Conservation (phyloP, 1,140 invertebrate species). For the Adelges cooleyi region DNA sequence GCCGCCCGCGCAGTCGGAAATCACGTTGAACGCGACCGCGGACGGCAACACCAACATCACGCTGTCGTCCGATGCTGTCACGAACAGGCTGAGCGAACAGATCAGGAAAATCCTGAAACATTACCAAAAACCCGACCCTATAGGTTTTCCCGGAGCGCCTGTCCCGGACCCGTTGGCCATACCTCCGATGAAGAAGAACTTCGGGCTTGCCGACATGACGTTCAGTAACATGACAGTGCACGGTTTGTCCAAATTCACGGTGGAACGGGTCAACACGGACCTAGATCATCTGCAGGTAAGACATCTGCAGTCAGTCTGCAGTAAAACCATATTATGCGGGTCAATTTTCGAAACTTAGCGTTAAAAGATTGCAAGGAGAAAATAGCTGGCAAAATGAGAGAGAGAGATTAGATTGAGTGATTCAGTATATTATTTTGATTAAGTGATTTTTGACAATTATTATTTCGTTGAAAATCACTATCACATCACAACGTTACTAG, state of each 20-base stretch:
- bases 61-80: neutral
- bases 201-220: constrained; percentile 56
- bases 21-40: neutral
- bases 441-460: too few species aligned
- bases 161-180: constrained; percentile 66
- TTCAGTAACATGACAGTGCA: constrained; percentile 60
- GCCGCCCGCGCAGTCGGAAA: neutral
- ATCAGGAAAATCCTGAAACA: constrained; percentile 59
- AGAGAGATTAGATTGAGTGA: too few species aligned
- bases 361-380: too few species aligned
- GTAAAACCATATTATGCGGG: too few species aligned
- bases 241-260: constrained; percentile 47
- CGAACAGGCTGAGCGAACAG: constrained; percentile 38
- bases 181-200: constrained; percentile 60
- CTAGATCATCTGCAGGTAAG: constrained; percentile 35
- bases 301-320: too few species aligned
- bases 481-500: too few species aligned
- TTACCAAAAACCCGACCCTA: constrained; percentile 64
- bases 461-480: too few species aligned
- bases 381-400: too few species aligned
- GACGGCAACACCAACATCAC: neutral
- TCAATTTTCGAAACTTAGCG: too few species aligned
- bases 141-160: constrained; percentile 59
- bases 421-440: too few species aligned
- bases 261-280: constrained; percentile 34